These are phyloP conservation scores for Parus major DNA, from an alignment of 2,113 vertebrate species.

Conservation along the genomic window DNA sequence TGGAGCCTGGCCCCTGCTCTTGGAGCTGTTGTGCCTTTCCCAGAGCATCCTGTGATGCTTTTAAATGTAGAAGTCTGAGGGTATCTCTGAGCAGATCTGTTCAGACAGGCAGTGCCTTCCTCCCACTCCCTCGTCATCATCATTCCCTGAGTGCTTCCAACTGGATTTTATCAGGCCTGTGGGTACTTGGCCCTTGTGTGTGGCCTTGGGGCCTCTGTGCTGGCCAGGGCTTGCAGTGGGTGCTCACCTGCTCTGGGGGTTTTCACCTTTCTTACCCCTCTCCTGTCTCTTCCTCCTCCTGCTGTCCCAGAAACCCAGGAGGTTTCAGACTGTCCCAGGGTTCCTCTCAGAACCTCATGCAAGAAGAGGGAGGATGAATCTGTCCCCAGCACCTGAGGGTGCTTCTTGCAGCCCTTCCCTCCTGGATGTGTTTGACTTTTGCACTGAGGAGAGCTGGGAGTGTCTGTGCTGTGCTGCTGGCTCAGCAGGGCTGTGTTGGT, in stretches of 20 bases:
- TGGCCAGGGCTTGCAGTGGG: accelerated
- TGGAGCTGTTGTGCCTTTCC: accelerated
- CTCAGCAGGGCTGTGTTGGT: not conserved
- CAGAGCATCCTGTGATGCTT: not conserved
- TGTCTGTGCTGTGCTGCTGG: not conserved
- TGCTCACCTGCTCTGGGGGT: not conserved
- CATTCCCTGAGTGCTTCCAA: not conserved
- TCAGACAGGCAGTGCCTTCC: not conserved
- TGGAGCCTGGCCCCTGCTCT: accelerated
- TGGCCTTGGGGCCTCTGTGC: accelerated
- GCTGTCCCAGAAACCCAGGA: not conserved
- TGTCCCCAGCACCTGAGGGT: accelerated
- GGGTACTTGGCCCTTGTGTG: accelerated
- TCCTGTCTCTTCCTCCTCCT: not conserved
- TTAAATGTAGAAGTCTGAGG: not conserved
- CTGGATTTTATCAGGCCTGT: accelerated
- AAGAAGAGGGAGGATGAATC: accelerated
- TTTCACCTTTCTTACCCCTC: not conserved
- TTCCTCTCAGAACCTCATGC: accelerated
- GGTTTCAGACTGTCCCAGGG: not conserved
- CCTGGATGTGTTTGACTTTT: not conserved
- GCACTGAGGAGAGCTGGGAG: not conserved
- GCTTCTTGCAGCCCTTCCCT: not conserved
- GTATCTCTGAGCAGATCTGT: not conserved
- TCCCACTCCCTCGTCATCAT: not conserved